These are phyloP conservation scores for Balaeniceps rex DNA, from an alignment of 2,113 vertebrate genomes.

Conservation along the genomic window DNA sequence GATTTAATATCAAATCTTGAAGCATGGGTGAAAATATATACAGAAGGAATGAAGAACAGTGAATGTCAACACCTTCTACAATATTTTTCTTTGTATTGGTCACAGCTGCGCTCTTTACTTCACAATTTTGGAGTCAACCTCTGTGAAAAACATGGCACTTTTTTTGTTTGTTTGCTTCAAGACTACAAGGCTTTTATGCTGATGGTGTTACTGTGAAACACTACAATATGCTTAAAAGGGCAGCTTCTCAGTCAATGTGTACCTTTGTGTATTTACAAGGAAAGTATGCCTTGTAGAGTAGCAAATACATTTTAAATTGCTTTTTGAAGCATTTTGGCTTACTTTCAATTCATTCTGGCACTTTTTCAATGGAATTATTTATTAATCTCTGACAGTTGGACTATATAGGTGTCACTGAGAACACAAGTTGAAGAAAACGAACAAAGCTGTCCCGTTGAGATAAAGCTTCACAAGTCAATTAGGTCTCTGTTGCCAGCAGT, in stretches of 20 bases:
- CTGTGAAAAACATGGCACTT: not conserved
- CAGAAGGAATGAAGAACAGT: not conserved
- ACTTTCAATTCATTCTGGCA: not conserved
- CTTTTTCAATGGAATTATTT: not conserved
- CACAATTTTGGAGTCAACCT: not conserved
- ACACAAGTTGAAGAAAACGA: not conserved
- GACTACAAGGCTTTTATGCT: not conserved
- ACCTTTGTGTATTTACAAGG: not conserved
- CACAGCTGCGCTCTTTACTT: not conserved
- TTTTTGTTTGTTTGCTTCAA: not conserved
- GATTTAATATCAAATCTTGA: not conserved
- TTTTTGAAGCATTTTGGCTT: not conserved
- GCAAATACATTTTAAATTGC: not conserved
- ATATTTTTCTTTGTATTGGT: not conserved
- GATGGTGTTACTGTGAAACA: not conserved
- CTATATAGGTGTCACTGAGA: not conserved
- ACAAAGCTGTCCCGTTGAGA: not conserved
- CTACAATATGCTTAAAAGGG: not conserved
- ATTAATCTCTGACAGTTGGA: not conserved
- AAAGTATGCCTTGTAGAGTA: not conserved
- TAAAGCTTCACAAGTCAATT: not conserved
- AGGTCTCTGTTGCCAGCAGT: not conserved
- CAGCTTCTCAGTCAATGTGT: not conserved
- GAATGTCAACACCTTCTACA: not conserved
- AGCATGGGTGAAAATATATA: not conserved